Evolutionary conservation across 2,888 invertebrate species (phyloP).

Genomic region (Parnassius glacialis): DNA sequence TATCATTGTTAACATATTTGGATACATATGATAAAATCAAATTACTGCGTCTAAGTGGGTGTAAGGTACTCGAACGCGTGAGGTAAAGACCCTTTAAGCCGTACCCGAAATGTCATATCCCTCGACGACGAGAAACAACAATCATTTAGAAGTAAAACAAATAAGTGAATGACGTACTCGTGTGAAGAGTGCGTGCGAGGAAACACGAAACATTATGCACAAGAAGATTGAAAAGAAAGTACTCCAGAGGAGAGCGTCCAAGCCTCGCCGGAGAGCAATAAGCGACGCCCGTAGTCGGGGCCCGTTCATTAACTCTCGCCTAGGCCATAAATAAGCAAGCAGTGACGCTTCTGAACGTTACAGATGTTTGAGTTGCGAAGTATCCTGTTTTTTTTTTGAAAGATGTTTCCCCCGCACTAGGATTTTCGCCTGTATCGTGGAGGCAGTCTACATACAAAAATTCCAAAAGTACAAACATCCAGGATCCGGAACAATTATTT

Average conservation of each 20-base stretch:
- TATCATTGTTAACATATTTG: not conserved
- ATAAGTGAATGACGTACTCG: constrained; percentile 68
- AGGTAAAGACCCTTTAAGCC: constrained; percentile 48
- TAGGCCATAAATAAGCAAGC: constrained; percentile 62
- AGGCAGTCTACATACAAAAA: too few relatives aligned
- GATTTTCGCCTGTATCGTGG: too few relatives aligned
- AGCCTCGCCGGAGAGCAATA: constrained; percentile 70
- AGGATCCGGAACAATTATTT: too few relatives aligned
- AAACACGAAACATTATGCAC: constrained; percentile 73
- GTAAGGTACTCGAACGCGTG: constrained; percentile 39
- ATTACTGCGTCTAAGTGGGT: constrained; percentile 57
- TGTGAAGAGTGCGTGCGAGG: constrained; percentile 65
- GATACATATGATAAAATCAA: constrained; percentile 39
- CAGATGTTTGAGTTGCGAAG: constrained; percentile 34
- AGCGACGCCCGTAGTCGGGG: constrained; percentile 66
- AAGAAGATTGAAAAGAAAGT: constrained; percentile 76
- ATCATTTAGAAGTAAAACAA: constrained; percentile 72
- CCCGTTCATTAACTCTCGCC: constrained; percentile 73
- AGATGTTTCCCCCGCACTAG: too few relatives aligned
- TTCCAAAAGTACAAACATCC: too few relatives aligned
- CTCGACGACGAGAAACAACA: constrained; percentile 52
- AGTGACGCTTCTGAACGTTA: constrained; percentile 41
- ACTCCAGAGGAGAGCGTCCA: constrained; percentile 72
- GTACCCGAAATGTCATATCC: constrained; percentile 65
- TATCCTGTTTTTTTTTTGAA: not conserved